phyloP scores from a whole-genome alignment of 92 coral and sea anemone genomes.

The Plumapathes pennacea region DNA sequence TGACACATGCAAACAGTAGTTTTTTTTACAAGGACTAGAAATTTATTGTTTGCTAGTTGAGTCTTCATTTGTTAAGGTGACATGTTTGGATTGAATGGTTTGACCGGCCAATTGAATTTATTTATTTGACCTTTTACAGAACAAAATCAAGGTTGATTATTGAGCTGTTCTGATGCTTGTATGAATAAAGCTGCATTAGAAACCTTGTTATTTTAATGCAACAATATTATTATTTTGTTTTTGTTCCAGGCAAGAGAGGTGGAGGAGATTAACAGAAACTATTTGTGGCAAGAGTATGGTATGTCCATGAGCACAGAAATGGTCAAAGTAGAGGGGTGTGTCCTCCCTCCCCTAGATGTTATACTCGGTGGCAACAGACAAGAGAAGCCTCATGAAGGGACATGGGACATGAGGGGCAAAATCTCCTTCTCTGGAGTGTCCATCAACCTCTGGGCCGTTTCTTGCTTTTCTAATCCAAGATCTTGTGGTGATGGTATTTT shows the following conservation, averaged over 20 bases:
- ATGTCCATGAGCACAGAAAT: constrained; percentile 65
- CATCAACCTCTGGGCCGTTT: constrained; percentile 69
- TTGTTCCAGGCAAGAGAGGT: constrained; percentile 56
- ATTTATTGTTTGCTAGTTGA: too few species aligned
- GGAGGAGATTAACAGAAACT: constrained; percentile 33
- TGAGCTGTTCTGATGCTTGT: too few species aligned
- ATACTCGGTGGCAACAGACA: constrained; percentile 49
- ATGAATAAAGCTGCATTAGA: too few species aligned
- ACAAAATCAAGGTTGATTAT: too few species aligned
- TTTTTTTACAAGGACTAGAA: too few species aligned
- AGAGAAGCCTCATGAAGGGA: constrained; percentile 66
- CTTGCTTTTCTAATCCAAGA: constrained; percentile 48
- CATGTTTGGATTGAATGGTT: too few species aligned
- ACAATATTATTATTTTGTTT: too few species aligned
- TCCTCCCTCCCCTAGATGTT: constrained; percentile 72
- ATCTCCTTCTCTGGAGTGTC: constrained; percentile 36
- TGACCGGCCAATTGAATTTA: too few species aligned
- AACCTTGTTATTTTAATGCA: too few species aligned
- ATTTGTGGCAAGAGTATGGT: constrained; percentile 59
- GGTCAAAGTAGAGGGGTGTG: constrained; percentile 80
- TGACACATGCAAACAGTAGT: too few species aligned
- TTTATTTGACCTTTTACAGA: too few species aligned
- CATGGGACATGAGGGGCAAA: constrained; percentile 78
- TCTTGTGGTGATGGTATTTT: constrained; percentile 22
- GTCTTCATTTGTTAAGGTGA: too few species aligned